A percentile compares a stretch with the other conserved stretches of the same genome.
phyloP scores from a whole-genome alignment of 2,888 invertebrate species.

The Leucophenga montana region DNA sequence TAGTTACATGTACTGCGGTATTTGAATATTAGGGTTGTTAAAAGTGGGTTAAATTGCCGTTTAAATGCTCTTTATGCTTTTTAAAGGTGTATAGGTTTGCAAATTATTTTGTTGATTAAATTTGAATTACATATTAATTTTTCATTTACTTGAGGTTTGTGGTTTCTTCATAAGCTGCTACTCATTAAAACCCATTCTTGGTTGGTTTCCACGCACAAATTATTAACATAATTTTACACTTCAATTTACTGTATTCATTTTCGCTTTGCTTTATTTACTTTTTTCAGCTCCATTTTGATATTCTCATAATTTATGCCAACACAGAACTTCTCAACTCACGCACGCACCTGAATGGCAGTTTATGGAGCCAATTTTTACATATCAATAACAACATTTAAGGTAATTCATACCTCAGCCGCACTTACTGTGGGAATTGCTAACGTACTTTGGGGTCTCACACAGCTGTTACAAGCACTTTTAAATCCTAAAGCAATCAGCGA shows the following conservation, averaged over 20 bases:
- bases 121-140: no score
- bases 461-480: not conserved
- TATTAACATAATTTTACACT: conserved; percentile 40
- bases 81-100: not conserved
- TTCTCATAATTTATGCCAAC: conserved; percentile 39
- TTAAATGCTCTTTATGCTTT: no score
- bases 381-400: conserved; percentile 46
- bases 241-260: conserved; percentile 44
- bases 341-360: conserved; percentile 22
- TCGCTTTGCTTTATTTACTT: conserved; percentile 22
- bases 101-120: no score
- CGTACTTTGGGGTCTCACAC: not conserved
- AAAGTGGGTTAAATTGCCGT: conserved; percentile 2
- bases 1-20: not conserved
- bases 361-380: conserved; percentile 45
- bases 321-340: not conserved
- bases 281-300: conserved; percentile 30
- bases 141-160: no score
- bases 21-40: not conserved
- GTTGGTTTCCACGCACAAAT: no score
- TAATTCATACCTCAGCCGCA: not conserved
- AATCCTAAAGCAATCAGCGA: conserved; percentile 5
- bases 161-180: no score
- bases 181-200: no score
- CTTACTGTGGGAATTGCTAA: not conserved